Conservation (phyloP, 2,113 vertebrate genomes). For the Recurvirostra avosetta region DNA sequence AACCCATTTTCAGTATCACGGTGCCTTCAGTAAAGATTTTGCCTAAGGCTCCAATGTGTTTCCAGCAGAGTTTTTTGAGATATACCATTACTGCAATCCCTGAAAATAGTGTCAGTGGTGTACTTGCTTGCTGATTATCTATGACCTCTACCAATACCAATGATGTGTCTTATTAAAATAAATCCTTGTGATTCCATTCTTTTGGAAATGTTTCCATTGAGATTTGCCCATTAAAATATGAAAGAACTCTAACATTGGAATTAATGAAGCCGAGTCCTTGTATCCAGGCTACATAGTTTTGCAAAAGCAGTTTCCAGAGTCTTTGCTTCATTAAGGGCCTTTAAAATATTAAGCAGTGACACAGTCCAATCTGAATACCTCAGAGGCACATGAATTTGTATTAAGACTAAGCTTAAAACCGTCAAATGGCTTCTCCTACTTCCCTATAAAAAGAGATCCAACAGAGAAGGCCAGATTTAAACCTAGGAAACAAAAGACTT, state of each 20-base stretch:
- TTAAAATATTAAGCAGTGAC: background rate
- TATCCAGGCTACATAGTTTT: background rate
- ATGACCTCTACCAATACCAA: background rate
- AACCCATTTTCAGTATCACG: background rate
- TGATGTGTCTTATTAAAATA: background rate
- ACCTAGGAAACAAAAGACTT: background rate
- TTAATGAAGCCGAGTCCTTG: background rate
- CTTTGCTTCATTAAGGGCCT: background rate
- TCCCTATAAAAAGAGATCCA: background rate
- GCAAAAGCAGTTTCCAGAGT: background rate
- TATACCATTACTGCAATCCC: background rate
- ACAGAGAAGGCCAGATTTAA: background rate
- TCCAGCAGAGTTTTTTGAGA: background rate
- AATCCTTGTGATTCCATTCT: background rate
- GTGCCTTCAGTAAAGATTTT: background rate
- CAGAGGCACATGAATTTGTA: background rate
- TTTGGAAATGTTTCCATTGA: slow-evolving; percentile 6
- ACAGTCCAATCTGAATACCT: background rate
- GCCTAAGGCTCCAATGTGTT: background rate
- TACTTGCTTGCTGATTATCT: background rate
- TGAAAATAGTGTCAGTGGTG: background rate
- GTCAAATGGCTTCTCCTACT: background rate
- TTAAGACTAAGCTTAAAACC: background rate
- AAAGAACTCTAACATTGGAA: background rate
- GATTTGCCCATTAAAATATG: slow-evolving; percentile 19